Conservation (phyloP, 2,797 vertebrate species). For the Trachurus trachurus region DNA sequence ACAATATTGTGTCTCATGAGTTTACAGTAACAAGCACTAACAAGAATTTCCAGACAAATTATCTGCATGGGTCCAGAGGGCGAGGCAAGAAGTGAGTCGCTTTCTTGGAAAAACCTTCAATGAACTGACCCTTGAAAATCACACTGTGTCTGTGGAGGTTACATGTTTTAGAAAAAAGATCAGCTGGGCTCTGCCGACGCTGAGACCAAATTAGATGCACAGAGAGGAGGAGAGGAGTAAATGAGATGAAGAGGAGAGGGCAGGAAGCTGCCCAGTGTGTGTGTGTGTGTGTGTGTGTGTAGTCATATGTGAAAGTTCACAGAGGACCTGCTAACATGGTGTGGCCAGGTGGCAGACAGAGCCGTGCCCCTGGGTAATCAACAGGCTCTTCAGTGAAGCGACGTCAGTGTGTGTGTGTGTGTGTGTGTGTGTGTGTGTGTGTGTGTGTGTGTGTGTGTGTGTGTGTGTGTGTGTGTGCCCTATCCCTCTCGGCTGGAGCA, state of each 20-base stretch:
- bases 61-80: too few relatives aligned
- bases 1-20: too few relatives aligned
- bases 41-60: neutral
- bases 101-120: too few relatives aligned
- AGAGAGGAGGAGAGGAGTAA: too few relatives aligned
- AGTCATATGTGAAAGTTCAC: constrained; percentile 38
- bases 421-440: constrained; percentile 22
- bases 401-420: constrained; percentile 30
- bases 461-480: constrained; percentile 16
- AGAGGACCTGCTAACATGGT: constrained; percentile 58
- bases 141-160: neutral
- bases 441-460: constrained; percentile 5
- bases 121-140: neutral
- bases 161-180: neutral
- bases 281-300: constrained; percentile 15
- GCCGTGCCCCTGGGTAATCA: constrained; percentile 60
- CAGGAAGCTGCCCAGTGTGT: neutral
- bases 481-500: neutral
- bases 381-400: constrained; percentile 63
- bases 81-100: too few relatives aligned
- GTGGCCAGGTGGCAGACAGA: constrained; percentile 63
- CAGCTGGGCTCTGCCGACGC: too few relatives aligned
- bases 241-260: too few relatives aligned
- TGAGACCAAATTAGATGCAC: too few relatives aligned
- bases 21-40: neutral